A percentile compares a stretch with the other conserved stretches of the same genome.
Conservation (phyloP, 2,797 vertebrate genomes). For the Lemur catta region DNA sequence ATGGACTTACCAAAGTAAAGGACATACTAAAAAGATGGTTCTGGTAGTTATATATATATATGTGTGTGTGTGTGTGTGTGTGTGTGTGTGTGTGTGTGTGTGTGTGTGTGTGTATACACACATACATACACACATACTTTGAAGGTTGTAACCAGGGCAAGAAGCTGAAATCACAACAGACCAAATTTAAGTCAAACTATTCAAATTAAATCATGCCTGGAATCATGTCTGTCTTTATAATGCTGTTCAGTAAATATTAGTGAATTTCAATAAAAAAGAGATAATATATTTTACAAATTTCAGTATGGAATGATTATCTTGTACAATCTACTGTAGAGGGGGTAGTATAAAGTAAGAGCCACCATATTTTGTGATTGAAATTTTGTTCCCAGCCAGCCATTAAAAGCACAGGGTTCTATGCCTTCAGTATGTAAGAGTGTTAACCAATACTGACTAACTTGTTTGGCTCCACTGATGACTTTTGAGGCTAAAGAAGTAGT, state of each 20-base stretch:
- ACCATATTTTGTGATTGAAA: background rate
- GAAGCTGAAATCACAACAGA: background rate
- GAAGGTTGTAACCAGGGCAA: background rate
- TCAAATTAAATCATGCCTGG: background rate
- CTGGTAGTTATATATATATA: background rate
- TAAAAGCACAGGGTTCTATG: background rate
- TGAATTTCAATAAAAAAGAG: background rate
- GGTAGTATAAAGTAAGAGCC: background rate
- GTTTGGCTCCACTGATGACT: background rate
- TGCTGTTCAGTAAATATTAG: background rate
- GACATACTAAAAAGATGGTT: background rate
- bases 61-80: too few species aligned
- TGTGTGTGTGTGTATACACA: too few species aligned
- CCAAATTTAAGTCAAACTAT: background rate
- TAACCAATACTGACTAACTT: background rate
- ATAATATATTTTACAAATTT: background rate
- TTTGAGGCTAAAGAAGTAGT: background rate
- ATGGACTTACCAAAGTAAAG: background rate
- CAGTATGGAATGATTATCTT: background rate
- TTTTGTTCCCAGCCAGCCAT: background rate
- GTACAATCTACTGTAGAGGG: background rate
- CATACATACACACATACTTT: too few species aligned
- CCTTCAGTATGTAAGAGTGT: background rate
- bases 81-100: too few species aligned
- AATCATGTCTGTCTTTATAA: background rate